Evolutionary conservation across 1,140 invertebrate species (phyloP).

Genomic region (Temnothorax longispinosus): DNA sequence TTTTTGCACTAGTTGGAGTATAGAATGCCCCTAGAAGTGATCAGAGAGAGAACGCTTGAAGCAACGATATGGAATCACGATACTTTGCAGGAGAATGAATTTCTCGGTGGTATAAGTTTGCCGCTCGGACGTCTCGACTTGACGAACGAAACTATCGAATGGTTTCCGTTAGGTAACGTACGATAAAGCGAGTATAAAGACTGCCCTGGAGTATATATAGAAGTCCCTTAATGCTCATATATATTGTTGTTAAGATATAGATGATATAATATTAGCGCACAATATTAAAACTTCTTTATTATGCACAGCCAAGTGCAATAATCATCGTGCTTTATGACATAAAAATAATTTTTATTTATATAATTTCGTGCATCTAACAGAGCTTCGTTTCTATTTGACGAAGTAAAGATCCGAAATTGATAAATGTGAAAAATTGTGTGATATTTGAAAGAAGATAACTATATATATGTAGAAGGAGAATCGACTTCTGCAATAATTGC

Average conservation of each 20-base stretch:
- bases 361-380: neutral
- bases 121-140: constrained; percentile 90
- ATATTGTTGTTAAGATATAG: constrained; percentile 9
- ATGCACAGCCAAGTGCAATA: constrained; percentile 34
- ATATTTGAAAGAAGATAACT: constrained; percentile 1
- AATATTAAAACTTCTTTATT: constrained; percentile 54
- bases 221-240: constrained; percentile 65
- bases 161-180: constrained; percentile 91
- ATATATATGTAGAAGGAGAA: constrained; percentile 54
- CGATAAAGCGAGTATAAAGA: constrained; percentile 74
- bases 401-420: neutral
- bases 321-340: constrained; percentile 18
- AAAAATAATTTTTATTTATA: constrained; percentile 37
- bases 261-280: constrained; percentile 53
- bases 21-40: constrained; percentile 92
- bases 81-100: constrained; percentile 97
- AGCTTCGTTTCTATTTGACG: neutral
- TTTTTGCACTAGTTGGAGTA: constrained; percentile 92
- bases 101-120: constrained; percentile 95
- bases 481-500: constrained; percentile 48
- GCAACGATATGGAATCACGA: constrained; percentile 98
- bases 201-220: neutral
- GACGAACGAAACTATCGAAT: constrained; percentile 91
- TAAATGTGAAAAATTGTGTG: constrained; percentile 10
- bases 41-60: constrained; percentile 92